Evolutionary conservation across 2,888 invertebrate species (phyloP), one percentile per base, ranked within the genome.

Genomic region (Eupithecia abbreviata): DNA sequence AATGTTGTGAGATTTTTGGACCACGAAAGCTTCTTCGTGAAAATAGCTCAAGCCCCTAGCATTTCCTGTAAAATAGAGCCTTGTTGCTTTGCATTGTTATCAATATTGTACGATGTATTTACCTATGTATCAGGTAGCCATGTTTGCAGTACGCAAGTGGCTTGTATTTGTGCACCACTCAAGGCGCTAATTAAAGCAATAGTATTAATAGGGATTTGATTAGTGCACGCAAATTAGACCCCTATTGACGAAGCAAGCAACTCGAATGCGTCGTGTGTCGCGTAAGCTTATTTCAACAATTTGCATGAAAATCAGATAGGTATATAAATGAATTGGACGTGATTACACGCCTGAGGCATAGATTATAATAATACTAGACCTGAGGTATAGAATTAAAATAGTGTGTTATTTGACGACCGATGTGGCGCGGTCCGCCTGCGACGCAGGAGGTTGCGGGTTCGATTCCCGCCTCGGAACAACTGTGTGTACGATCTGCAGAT

Each of bases 141-240:
- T 75, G 75, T 78, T 79, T 74, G 75, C 73, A 45, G 58, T 74
- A 72, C 72, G 70, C 70, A 74, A 82, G 85, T 84, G 84, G 82
- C 83, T 79, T 84, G 83, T 82, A 84, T 84, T 81, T 80, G 78
- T 79, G 72, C 77, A 79, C 82, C 81, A 84, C 81, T 77, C 82
- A 83, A 84, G 80, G 77, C 81, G 79, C 81, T 88, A 88, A 90
- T 89, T 86, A 88, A 84, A 81, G 85, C 81, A 82, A 83, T 84
- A 86, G 90, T 90, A 92, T 91, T 90, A 90, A 89, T 88, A 88
- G 89, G 89, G 90, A 92, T 92, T 91, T 90, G 90, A 92, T 92
- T 92, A 90, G 88, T 85, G 88, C 73, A 71, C 84, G 83, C 89
- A 89, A 92, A 92, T 92, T 91, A 92, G 89, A 87, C 86, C 89